These are phyloP conservation scores for Eudasyphora cyanicolor DNA, from an alignment of 2,888 invertebrate species.

Conservation along the genomic window DNA sequence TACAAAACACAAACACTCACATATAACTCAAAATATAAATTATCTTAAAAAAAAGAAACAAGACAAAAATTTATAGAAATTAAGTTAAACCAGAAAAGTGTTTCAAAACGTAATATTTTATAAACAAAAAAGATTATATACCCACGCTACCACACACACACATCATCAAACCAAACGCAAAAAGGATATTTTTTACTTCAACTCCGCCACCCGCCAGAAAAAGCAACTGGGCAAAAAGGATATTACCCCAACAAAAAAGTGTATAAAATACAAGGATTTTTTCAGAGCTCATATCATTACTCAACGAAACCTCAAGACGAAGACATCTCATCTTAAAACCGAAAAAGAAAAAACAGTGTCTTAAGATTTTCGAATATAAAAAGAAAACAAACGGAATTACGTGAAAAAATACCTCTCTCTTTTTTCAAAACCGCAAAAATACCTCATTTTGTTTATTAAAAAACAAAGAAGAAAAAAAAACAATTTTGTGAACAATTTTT, in stretches of 20 bases:
- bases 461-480: slow-evolving; percentile 37
- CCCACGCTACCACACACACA: slow-evolving; percentile 31
- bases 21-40: slow-evolving; percentile 35
- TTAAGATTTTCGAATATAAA: too few relatives aligned
- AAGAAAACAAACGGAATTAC: background rate
- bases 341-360: slow-evolving; percentile 53
- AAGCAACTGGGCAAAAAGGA: slow-evolving; percentile 59
- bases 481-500: slow-evolving; percentile 49
- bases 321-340: slow-evolving; percentile 43
- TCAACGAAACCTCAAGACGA: slow-evolving; percentile 51
- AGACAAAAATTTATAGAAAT: slow-evolving; percentile 53
- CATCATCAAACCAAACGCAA: slow-evolving; percentile 21
- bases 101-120: slow-evolving; percentile 66
- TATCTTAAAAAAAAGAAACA: slow-evolving; percentile 38
- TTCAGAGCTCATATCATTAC: slow-evolving; percentile 54
- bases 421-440: slow-evolving; percentile 63
- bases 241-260: slow-evolving; percentile 33
- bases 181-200: slow-evolving; percentile 63
- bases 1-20: slow-evolving; percentile 5
- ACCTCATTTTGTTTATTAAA: slow-evolving; percentile 70
- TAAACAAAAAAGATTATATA: slow-evolving; percentile 43
- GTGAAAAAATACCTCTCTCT: slow-evolving; percentile 57
- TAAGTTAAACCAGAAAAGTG: slow-evolving; percentile 68
- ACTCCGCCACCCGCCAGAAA: background rate
- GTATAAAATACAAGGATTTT: slow-evolving; percentile 52